A percentile compares a stretch with the other conserved stretches of the same genome.
Evolutionary conservation across 2,888 invertebrate genomes (phyloP).

Genomic region (Lissonota sp.): DNA sequence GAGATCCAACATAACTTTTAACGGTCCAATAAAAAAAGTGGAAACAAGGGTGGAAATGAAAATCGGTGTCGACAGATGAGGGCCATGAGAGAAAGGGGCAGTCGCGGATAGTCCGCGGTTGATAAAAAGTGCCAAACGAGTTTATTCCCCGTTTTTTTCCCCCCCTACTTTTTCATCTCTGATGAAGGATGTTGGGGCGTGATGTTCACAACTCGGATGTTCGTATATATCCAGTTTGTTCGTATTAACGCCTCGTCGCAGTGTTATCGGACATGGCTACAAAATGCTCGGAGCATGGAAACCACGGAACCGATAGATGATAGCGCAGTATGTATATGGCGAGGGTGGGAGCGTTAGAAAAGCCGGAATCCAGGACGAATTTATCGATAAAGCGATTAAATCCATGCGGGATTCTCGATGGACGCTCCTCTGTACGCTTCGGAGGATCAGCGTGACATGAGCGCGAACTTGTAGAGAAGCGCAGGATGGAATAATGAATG

Average conservation of each 20-base stretch:
- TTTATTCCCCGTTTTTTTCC: conserved; percentile 28
- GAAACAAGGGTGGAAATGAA: conserved; percentile 73
- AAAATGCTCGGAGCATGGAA: conserved; percentile 45
- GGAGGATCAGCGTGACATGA: conserved; percentile 60
- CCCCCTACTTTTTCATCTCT: neutral
- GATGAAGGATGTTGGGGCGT: neutral
- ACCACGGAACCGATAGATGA: conserved; percentile 10
- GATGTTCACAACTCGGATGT: conserved; percentile 30
- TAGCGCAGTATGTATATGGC: conserved; percentile 7
- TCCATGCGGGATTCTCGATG: conserved; percentile 47
- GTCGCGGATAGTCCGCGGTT: neutral
- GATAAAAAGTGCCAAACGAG: conserved; percentile 28
- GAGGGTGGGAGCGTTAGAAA: neutral
- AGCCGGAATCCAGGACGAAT: conserved; percentile 36
- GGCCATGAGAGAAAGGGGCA: conserved; percentile 15
- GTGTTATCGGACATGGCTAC: conserved; percentile 59
- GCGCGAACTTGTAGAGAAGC: conserved; percentile 10
- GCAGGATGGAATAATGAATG: conserved; percentile 14
- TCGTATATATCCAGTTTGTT: conserved; percentile 50
- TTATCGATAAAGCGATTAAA: conserved; percentile 68
- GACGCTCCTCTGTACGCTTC: conserved; percentile 44
- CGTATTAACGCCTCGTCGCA: conserved; percentile 47
- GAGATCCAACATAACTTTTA: conserved; percentile 77
- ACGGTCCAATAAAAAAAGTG: conserved; percentile 78
- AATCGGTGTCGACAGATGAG: conserved; percentile 69